These are phyloP conservation scores for Anticlea derivata DNA, from an alignment of 2,888 invertebrate species.

Conservation along the genomic window DNA sequence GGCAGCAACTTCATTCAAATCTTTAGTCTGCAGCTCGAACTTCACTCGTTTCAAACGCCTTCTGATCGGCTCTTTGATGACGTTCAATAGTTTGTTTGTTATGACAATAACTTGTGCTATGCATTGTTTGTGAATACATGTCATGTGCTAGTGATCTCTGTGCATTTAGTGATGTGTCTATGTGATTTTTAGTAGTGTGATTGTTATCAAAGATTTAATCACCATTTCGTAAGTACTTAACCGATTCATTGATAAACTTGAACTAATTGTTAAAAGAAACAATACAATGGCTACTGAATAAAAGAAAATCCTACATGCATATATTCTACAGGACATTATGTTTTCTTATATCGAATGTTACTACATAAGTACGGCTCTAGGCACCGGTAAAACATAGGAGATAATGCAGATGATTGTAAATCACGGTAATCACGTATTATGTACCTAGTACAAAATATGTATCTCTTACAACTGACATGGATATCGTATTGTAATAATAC, in stretches of 20 bases:
- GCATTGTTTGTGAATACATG: constrained; percentile 48
- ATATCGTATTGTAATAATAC: too few species aligned
- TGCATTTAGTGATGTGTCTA: constrained; percentile 38
- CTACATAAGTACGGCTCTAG: too few species aligned
- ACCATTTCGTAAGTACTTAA: constrained; percentile 18
- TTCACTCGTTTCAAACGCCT: constrained; percentile 67
- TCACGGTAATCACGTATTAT: too few species aligned
- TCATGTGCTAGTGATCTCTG: constrained; percentile 40
- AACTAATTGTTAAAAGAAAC: too few species aligned
- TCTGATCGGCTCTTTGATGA: constrained; percentile 70
- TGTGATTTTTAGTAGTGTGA: constrained; percentile 16
- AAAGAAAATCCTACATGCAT: too few species aligned
- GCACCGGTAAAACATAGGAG: too few species aligned
- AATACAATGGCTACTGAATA: too few species aligned
- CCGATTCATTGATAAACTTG: background rate
- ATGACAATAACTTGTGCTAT: constrained; percentile 66
- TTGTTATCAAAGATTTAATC: constrained; percentile 4
- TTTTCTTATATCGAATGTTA: too few species aligned
- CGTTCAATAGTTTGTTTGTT: constrained; percentile 65
- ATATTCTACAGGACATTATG: too few species aligned
- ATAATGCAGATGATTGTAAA: too few species aligned
- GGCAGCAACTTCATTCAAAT: constrained; percentile 72
- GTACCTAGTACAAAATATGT: too few species aligned
- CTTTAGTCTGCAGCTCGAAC: constrained; percentile 55
- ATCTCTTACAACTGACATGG: too few species aligned